phyloP scores from a whole-genome alignment of 2,113 vertebrate species.

The Grantiella picta region DNA sequence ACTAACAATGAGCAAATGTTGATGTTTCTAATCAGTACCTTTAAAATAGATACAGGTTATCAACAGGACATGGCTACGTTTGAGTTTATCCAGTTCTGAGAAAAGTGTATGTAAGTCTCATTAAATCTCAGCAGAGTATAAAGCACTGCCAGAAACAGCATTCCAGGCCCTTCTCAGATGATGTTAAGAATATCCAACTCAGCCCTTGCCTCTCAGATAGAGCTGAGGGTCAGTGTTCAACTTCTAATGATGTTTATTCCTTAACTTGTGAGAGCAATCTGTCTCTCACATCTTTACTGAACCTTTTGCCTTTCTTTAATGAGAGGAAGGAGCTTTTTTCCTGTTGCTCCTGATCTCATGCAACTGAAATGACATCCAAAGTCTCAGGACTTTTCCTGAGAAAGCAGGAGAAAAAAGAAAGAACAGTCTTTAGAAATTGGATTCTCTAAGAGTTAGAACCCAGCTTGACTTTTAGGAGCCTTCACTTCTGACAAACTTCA shows the following conservation, averaged over 20 bases:
- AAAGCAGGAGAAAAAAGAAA: neutral
- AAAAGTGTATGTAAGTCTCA: conserved; percentile 23
- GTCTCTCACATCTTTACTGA: neutral
- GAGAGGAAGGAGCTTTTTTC: conserved; percentile 55
- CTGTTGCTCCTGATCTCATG: conserved; percentile 27
- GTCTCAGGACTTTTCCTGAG: neutral
- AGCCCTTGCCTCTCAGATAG: neutral
- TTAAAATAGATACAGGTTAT: neutral
- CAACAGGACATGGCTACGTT: neutral
- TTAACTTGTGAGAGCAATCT: neutral
- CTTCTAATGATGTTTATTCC: neutral
- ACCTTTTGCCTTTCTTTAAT: neutral
- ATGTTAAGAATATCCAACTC: neutral
- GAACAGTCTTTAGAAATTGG: neutral
- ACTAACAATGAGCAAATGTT: neutral
- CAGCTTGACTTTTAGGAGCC: neutral
- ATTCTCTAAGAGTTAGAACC: neutral
- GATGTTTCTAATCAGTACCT: neutral
- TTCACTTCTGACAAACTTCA: neutral
- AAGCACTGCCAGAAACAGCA: conserved; percentile 62
- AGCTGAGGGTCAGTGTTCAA: neutral
- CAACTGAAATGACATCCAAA: conserved; percentile 12
- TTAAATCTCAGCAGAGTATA: conserved; percentile 67
- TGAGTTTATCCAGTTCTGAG: neutral
- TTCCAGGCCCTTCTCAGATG: conserved; percentile 72